Evolutionary conservation across 2,797 vertebrate genomes (phyloP), one percentile per base, ranked within the genome.

Genomic region (Clarias fuscus): DNA sequence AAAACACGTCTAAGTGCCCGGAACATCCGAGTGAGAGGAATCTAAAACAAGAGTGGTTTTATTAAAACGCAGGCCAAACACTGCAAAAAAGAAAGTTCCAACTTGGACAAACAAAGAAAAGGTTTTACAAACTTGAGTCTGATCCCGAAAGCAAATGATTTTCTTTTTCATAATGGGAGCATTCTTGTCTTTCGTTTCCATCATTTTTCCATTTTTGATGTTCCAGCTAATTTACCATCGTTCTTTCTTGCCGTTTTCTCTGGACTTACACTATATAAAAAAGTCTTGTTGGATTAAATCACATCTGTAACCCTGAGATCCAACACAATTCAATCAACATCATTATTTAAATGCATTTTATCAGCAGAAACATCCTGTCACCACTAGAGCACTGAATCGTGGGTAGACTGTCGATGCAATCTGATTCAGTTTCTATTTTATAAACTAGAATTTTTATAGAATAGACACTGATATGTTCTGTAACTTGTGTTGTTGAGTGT

Each of bases 1-100:
- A 83, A 92, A 92, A 91, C 85, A 90, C 61, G 65, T 82, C 27
- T 90, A 90, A 91, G 89, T 91, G 65, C 85, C 87, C 90, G 77
- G 85, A 90, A 91, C 7, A 79, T 77, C 62, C 53, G 73, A 85
- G 85, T 53, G 4, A 22, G 73, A 53, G 61, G 86, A 81, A 76
- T 67, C 40, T 24, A 70, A 77, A 72, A 65, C 0, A 11, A 84
- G 68, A n/a, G 53, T 59, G 4, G 48, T 11, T 86, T 30, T 72
- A 85, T 75, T 71, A 72, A 68, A 67, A 84, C 85, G 65, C 86
- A 87, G 7, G 48, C n/a, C 85, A 81, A 85, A 53, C 65, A 72
- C 84, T 88, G 37, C 40, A 62, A 82, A 76, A 76, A 22, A 20
- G 3, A 72, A 18, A 84, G 77, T 82, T 84, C 78, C 40, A 72